Percentiles rank a stretch among this genome's conserved stretches.
Conservation (phyloP, 2,797 vertebrate genomes). For the Menidia menidia region DNA sequence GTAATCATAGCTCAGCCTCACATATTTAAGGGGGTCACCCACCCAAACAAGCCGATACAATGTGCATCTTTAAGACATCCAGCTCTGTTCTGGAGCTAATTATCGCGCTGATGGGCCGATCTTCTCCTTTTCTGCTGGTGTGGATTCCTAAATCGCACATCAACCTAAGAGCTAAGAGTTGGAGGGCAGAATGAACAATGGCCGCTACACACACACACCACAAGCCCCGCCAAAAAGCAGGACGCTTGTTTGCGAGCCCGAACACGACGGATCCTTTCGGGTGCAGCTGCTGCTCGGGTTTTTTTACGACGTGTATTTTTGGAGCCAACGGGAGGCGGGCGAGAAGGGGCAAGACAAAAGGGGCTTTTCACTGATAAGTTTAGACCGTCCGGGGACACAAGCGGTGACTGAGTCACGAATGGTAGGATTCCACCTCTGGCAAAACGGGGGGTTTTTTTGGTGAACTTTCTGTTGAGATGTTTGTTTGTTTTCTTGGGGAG, state of each 20-base stretch:
- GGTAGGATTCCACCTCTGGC: not conserved
- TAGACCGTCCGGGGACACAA: constrained; percentile 22
- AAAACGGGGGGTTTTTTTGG: not conserved
- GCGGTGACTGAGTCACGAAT: not conserved
- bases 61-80: constrained; percentile 5
- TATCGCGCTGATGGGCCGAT: constrained; percentile 12
- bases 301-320: constrained; percentile 25
- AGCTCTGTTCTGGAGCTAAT: constrained; percentile 20
- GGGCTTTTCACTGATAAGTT: constrained; percentile 17
- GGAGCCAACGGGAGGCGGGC: constrained; percentile 7
- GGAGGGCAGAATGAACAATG: constrained; percentile 29
- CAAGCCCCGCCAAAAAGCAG: not conserved
- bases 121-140: not conserved
- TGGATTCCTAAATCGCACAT: constrained; percentile 12
- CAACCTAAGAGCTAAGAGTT: constrained; percentile 22
- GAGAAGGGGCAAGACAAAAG: constrained; percentile 30
- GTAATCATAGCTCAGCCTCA: constrained; percentile 3
- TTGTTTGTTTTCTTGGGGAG: not conserved
- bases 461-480: not conserved
- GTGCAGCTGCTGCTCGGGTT: constrained; percentile 20
- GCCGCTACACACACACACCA: constrained; percentile 13
- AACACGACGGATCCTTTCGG: not conserved
- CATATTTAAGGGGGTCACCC: not conserved
- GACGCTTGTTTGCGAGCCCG: constrained; percentile 10
- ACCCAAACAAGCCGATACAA: not conserved